phyloP scores from a whole-genome alignment of 2,113 vertebrate genomes.

The Trochalopteron elliotii region DNA sequence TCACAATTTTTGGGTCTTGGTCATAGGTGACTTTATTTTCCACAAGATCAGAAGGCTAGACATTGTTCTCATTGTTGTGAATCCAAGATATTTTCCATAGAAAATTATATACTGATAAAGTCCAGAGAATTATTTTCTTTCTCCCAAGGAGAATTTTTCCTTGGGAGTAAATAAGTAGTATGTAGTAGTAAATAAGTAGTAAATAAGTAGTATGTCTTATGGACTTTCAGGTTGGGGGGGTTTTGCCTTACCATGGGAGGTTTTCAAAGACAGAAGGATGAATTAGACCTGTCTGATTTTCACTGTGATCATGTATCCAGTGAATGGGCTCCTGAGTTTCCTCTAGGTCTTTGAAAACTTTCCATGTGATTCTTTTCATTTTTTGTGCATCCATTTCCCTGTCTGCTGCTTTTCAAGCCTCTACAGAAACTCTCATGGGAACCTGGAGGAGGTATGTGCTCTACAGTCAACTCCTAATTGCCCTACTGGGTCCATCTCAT shows the following conservation, averaged over 20 bases:
- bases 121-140: not conserved
- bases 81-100: not conserved
- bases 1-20: not conserved
- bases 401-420: not conserved
- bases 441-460: not conserved
- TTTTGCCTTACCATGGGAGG: not conserved
- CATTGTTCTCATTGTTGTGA: not conserved
- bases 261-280: conserved; percentile 1
- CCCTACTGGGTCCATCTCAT: conserved; percentile 10
- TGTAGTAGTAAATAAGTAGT: not conserved
- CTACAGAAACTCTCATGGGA: not conserved
- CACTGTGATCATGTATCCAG: not conserved
- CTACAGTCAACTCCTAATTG: conserved; percentile 34
- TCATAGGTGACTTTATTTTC: not conserved
- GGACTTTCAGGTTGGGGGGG: not conserved
- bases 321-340: not conserved
- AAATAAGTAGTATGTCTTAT: not conserved
- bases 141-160: not conserved
- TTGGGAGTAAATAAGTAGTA: not conserved
- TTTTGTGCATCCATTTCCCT: not conserved
- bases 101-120: not conserved
- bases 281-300: not conserved
- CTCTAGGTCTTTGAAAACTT: not conserved
- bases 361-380: not conserved
- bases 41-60: not conserved